These are phyloP conservation scores for Intellagama lesueurii DNA, from an alignment of 2,797 vertebrate genomes.

Conservation along the genomic window DNA sequence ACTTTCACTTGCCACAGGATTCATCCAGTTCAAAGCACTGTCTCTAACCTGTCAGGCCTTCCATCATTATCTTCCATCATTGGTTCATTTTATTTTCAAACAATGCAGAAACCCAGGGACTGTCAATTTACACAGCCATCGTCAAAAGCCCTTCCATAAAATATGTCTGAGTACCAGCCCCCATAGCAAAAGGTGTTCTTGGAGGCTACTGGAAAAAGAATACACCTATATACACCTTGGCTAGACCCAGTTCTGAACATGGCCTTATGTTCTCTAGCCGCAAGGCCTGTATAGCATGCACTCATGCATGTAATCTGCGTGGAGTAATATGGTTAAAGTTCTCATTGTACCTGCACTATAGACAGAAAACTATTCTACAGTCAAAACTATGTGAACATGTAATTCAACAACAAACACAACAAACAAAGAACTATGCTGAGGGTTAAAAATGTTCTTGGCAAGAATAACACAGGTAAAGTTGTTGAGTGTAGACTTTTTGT, in stretches of 20 bases:
- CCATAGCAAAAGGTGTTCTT: neutral
- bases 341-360: neutral
- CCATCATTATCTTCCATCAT: too few relatives aligned
- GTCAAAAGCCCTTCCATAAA: neutral
- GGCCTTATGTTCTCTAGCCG: neutral
- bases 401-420: neutral
- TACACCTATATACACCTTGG: neutral
- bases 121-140: neutral
- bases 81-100: neutral
- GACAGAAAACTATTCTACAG: neutral
- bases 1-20: neutral
- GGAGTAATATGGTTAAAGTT: neutral
- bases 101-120: neutral
- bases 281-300: neutral
- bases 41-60: neutral
- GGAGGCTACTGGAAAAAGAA: neutral
- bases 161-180: neutral
- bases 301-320: neutral
- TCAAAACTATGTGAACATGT: neutral
- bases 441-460: neutral
- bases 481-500: conserved; percentile 20
- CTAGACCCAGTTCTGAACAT: neutral
- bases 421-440: neutral
- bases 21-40: neutral
- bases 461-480: conserved; percentile 15